phyloP scores from a whole-genome alignment of 2,888 invertebrate genomes.

The Microctonus brassicae region DNA sequence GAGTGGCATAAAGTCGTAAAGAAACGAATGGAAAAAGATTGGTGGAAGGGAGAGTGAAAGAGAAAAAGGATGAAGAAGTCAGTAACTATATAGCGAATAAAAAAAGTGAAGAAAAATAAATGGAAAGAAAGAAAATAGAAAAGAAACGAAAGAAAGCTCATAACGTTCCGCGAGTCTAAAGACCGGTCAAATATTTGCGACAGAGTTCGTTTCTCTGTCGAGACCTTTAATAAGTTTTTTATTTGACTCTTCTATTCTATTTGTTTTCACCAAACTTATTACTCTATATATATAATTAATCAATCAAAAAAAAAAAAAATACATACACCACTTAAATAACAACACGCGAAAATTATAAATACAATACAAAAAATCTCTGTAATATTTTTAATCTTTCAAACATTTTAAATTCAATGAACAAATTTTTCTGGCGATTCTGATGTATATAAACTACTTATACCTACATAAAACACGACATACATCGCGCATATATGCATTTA shows the following conservation, averaged over 20 bases:
- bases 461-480: no score
- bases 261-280: slow-evolving; percentile 36
- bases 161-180: slow-evolving; percentile 54
- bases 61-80: slow-evolving; percentile 33
- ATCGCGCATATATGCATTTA: no score
- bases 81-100: slow-evolving; percentile 26
- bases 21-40: slow-evolving; percentile 41
- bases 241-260: slow-evolving; percentile 58
- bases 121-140: no score
- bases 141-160: slow-evolving; percentile 46
- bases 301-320: no score
- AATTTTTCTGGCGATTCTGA: no score
- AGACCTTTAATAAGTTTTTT: slow-evolving; percentile 62
- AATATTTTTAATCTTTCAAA: no score
- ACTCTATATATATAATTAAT: background rate
- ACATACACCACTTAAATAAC: background rate
- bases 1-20: slow-evolving; percentile 45
- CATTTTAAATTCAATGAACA: no score
- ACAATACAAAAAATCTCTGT: no score
- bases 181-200: slow-evolving; percentile 66
- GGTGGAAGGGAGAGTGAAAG: slow-evolving; percentile 3
- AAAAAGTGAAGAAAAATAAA: slow-evolving; percentile 15
- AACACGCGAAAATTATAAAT: no score
- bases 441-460: no score
- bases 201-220: slow-evolving; percentile 39